Percentiles rank a stretch among this genome's conserved stretches.
Conservation (phyloP, 2,113 vertebrate genomes). For the Tetraodon nigroviridis region DNA sequence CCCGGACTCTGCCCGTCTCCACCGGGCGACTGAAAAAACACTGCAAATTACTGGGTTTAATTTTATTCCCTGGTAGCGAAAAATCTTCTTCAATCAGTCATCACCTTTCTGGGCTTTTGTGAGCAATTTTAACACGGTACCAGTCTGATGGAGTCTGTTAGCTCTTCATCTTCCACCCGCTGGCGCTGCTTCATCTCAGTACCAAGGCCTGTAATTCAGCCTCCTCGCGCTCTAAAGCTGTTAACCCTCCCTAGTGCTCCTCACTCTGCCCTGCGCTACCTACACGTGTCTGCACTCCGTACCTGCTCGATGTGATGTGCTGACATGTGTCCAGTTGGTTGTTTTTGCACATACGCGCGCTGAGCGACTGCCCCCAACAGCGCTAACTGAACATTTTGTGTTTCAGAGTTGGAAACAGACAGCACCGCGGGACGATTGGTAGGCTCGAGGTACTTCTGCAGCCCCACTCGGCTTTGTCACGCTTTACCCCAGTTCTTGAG, state of each 20-base stretch:
- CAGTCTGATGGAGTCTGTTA: slow-evolving; percentile 27
- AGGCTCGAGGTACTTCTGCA: slow-evolving; percentile 91
- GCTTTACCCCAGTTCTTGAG: too few relatives aligned
- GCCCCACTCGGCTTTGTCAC: slow-evolving; percentile 13
- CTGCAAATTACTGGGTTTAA: slow-evolving; percentile 16
- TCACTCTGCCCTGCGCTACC: slow-evolving; percentile 4
- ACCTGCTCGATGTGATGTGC: slow-evolving; percentile 22
- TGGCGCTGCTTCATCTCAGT: slow-evolving; percentile 30
- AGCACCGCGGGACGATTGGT: slow-evolving; percentile 87
- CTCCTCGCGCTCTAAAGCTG: slow-evolving; percentile 39
- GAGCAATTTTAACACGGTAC: slow-evolving; percentile 22
- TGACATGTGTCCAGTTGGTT: slow-evolving; percentile 28
- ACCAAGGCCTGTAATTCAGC: slow-evolving; percentile 28
- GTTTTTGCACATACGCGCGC: slow-evolving; percentile 31
- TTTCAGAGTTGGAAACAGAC: slow-evolving; percentile 91
- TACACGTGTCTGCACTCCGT: too few relatives aligned
- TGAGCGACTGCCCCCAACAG: slow-evolving; percentile 21
- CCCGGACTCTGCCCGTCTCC: slow-evolving; percentile 18
- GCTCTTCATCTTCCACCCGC: slow-evolving; percentile 51
- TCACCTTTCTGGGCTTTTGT: slow-evolving; percentile 18
- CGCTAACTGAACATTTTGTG: slow-evolving; percentile 83
- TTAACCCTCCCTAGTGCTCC: slow-evolving; percentile 29
- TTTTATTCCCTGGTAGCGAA: slow-evolving; percentile 2
- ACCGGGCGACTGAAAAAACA: slow-evolving; percentile 30
- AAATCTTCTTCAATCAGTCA: slow-evolving; percentile 3